A percentile compares a stretch with the other conserved stretches of the same genome.
phyloP scores from a whole-genome alignment of 1,140 invertebrate genomes.

The Lepidotrigona ventralis region DNA sequence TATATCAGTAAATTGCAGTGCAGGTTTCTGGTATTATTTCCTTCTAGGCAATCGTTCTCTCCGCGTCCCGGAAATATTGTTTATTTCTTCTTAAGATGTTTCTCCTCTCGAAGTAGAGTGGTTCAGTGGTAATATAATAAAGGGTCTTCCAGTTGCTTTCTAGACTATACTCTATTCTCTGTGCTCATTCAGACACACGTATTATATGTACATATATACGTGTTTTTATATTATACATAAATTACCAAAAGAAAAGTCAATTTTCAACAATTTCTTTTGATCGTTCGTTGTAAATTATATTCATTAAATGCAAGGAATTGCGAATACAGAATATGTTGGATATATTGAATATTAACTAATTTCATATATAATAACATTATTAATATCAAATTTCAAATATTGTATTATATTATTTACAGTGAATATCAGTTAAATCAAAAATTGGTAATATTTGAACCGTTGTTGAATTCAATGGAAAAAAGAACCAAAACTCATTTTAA shows the following conservation, averaged over 20 bases:
- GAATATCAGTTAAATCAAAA: too few relatives aligned
- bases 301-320: neutral
- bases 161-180: neutral
- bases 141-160: neutral
- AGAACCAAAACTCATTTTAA: too few relatives aligned
- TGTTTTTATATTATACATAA: neutral
- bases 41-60: neutral
- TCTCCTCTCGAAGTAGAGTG: neutral
- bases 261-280: neutral
- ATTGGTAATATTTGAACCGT: too few relatives aligned
- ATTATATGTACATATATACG: too few relatives aligned
- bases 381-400: too few relatives aligned
- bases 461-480: too few relatives aligned
- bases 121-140: neutral
- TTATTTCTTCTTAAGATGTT: neutral
- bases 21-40: conserved; percentile 3
- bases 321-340: neutral
- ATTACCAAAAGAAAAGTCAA: neutral
- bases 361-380: neutral
- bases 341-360: neutral
- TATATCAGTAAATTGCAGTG: neutral
- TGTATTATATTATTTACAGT: too few relatives aligned
- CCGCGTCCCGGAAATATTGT: neutral
- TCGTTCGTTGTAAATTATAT: neutral
- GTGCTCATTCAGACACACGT: too few relatives aligned